Conservation (phyloP, 2,888 invertebrate genomes). For the Laothoe populi region DNA sequence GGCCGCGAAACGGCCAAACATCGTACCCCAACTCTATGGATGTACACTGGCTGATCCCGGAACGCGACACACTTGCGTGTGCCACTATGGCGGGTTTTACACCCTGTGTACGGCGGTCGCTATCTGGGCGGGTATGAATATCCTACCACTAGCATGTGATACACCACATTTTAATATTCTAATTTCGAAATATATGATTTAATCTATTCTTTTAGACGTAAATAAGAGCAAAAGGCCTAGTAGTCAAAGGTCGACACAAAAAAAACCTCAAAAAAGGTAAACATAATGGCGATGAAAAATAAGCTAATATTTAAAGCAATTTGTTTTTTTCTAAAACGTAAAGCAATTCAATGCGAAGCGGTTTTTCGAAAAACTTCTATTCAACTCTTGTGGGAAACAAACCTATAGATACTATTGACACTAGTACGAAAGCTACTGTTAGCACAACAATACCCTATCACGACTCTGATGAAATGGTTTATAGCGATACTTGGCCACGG, state of each 20-base stretch:
- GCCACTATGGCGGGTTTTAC: no score
- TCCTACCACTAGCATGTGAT: no score
- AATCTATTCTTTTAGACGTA: no score
- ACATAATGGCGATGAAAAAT: background rate
- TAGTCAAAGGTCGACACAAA: background rate
- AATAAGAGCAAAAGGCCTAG: background rate
- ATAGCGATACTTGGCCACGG: background rate
- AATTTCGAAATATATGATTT: no score
- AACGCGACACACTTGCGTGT: no score
- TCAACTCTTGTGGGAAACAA: slow-evolving; percentile 17
- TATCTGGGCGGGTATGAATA: no score
- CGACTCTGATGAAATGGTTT: slow-evolving; percentile 21
- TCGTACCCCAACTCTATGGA: no score
- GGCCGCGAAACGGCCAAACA: no score
- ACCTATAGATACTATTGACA: slow-evolving; percentile 20
- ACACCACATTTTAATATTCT: no score
- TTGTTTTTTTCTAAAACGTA: slow-evolving; percentile 13
- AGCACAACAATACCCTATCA: slow-evolving; percentile 17
- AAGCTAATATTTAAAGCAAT: slow-evolving; percentile 10
- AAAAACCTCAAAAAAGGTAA: background rate
- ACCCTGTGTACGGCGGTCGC: no score
- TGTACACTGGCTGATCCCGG: no score
- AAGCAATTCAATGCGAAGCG: slow-evolving; percentile 2
- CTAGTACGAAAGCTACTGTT: slow-evolving; percentile 1
- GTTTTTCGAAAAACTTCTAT: slow-evolving; percentile 12